Evolutionary conservation across 2,888 invertebrate species (phyloP), one percentile per base, ranked within the genome.

Genomic region (Nephrocerus scutellatus): DNA sequence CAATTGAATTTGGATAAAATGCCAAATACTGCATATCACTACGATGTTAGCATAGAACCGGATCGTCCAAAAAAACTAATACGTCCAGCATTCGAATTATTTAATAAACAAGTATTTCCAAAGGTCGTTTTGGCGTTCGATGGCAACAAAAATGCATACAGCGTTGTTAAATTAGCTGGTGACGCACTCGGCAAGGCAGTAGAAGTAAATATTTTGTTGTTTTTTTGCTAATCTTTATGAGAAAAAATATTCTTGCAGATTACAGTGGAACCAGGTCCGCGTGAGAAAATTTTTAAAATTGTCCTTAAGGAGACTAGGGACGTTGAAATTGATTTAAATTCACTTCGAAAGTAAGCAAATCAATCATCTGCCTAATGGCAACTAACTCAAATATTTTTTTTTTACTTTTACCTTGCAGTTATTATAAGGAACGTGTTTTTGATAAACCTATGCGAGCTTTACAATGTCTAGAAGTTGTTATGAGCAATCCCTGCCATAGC

Each of bases 21-120:
- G 28, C 66, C 73, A 5, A 46, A 58, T 6, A 51, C 49, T 1
- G 72, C 74, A 59, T 66, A 74, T 56, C 93, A 96, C 56, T 96
- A 96, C 62, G 95, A 96, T 54, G 82, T 91, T 0, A 71, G 66
- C 1, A 73, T 86, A 22, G 69, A 60, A 2, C 85, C 86, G 0
- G 82, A 84, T 12, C 75, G 64, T 28, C 84, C 85, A 0, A 84
- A 80, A 52, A 77, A 75, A 50, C 66, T 80, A 48, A 53, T 79
- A 36, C 67, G 77, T 1, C 33, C 45, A 1, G 76, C 74, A 1
- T 75, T 76, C 46, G 57, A 63, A 3, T 44, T 46, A 3, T 68
- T 67, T 4, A 65, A 70, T 6, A 20, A 45, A 1, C 53, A 58
- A 21, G 38, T 45, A 33, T 73, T 74, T 52, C 69, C 72, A 0